A percentile compares a stretch with the other conserved stretches of the same genome.
These are phyloP conservation scores for Cyphomyrus plagiostoma DNA, from an alignment of 2,113 vertebrate species.

Conservation along the genomic window DNA sequence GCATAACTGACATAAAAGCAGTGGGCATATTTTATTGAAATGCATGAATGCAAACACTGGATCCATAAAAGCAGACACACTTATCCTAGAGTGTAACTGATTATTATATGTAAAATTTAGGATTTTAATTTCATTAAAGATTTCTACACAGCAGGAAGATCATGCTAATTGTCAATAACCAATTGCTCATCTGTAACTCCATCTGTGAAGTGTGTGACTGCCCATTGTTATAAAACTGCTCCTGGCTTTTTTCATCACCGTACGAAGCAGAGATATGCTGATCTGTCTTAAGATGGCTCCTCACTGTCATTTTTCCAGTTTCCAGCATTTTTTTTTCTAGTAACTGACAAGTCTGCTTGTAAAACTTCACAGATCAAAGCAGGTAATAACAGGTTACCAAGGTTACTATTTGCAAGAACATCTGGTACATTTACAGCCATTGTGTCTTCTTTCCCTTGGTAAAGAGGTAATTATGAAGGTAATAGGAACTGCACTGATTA, in stretches of 20 bases:
- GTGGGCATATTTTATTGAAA: neutral
- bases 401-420: neutral
- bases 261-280: neutral
- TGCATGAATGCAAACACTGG: neutral
- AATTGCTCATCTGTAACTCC: neutral
- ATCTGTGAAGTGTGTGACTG: neutral
- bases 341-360: neutral
- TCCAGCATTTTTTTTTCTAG: neutral
- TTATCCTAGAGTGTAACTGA: neutral
- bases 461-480: neutral
- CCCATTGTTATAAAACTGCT: neutral
- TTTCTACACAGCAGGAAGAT: neutral
- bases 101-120: neutral
- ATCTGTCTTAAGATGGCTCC: neutral
- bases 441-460: neutral
- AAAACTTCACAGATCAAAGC: slow-evolving; percentile 2
- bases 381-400: neutral
- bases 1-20: neutral
- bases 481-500: neutral
- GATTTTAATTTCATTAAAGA: neutral
- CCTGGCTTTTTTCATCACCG: neutral
- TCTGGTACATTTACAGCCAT: neutral
- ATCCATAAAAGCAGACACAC: neutral
- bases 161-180: neutral
- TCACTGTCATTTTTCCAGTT: too few relatives aligned